Base-by-base conservation (phyloP, 1,140 invertebrate genomes). In the Drosophila lowei region DNA sequence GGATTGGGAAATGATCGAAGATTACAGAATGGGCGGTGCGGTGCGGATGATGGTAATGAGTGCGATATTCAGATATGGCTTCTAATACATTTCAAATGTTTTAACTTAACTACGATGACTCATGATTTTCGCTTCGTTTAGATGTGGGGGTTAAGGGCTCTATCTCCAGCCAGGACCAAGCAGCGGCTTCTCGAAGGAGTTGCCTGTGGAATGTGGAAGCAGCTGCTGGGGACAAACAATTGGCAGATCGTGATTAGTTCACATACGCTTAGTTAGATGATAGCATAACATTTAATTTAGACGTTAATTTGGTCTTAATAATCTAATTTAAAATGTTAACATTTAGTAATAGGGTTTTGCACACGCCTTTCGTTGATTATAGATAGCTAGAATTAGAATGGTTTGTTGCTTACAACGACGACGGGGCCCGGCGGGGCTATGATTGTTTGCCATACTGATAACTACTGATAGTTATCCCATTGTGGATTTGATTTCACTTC, bases 321-420 rank as follows among this genome's bases (percentile, higher is more conserved):
- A 64, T 64, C 61, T 77, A 79, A 76, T 85, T 70, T 86, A 85
- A 85, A 85, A 86, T 85, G 72, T 80, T 85, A 85, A 85, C 81
- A 86, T 80, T 77, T 79, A 75, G 72, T 72, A 79, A 71, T 86
- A 80, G 72, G 65, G 59, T 62, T 68, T 80, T 76, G 67, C 63
- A 80, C 72, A 77, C 67, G 53, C 43, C 44, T 76, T 70, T 60
- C 66, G 58, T 64, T 50, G 54, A 58, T 68, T 67, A 68, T 30
- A 70, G 30, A 64, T 65, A 79, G 54, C 64, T 70, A 70, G 46
- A 68, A 49, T 68, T 68, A 70, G 52, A 56, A 42, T 38, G 34
- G 30, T 30, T 41, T 50, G 62, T 50, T 72, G 80, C 64, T 56
- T 43, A 61, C 43, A 16, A 57, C 34, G 59, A 30, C 57, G 52